These are phyloP conservation scores for Terebella lapidaria DNA, from an alignment of 2,888 invertebrate species.

Conservation along the genomic window DNA sequence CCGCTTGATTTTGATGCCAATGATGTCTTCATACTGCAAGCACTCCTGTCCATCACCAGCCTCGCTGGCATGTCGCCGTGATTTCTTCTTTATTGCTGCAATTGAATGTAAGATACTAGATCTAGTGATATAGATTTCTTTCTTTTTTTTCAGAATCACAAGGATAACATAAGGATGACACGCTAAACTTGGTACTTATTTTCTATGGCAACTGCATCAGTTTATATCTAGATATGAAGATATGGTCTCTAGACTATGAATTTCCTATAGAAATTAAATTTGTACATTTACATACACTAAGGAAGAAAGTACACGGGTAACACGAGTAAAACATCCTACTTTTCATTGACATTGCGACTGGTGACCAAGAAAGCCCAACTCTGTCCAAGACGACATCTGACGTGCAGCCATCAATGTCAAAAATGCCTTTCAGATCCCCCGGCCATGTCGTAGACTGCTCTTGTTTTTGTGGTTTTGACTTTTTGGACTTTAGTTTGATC, in stretches of 20 bases:
- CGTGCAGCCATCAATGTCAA: background rate
- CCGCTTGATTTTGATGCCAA: background rate
- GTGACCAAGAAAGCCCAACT: background rate
- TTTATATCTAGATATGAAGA: no score
- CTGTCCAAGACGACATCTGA: background rate
- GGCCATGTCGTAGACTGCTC: background rate
- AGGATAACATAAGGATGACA: no score
- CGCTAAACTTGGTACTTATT: no score
- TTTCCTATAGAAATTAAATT: no score
- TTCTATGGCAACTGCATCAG: no score
- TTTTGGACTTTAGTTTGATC: background rate
- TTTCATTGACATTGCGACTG: background rate
- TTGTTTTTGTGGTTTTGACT: background rate
- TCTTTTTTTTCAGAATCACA: no score
- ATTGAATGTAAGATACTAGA: background rate
- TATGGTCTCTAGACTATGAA: no score
- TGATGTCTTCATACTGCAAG: background rate
- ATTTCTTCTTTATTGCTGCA: background rate
- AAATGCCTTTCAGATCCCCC: background rate
- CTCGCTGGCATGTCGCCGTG: background rate
- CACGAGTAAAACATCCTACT: no score
- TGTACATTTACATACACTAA: no score
- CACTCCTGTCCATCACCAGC: background rate
- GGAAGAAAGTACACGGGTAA: no score
- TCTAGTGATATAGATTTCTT: no score